These are phyloP conservation scores for Gymnopithys bicolor DNA, from an alignment of 2,797 vertebrate species.

Conservation along the genomic window DNA sequence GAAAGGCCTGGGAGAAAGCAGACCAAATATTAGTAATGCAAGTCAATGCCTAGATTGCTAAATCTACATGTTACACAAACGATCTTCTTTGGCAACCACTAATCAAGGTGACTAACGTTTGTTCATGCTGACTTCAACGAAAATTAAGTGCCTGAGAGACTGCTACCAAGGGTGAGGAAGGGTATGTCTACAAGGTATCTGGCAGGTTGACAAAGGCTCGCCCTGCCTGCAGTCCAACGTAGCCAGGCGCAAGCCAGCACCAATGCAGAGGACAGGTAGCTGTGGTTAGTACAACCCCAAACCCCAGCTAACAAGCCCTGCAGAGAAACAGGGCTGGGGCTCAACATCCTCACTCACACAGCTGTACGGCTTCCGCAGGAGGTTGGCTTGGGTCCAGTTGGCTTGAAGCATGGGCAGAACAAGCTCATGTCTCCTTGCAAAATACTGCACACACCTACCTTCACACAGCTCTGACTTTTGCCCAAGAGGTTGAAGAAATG, in stretches of 20 bases:
- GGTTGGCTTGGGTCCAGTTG: conserved; percentile 39
- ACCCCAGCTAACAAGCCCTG: neutral
- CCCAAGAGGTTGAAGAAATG: conserved; percentile 12
- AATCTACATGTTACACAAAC: conserved; percentile 37
- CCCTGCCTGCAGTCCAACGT: conserved; percentile 19
- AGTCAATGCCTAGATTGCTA: conserved; percentile 52
- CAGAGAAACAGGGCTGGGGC: neutral
- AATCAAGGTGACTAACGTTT: conserved; percentile 53
- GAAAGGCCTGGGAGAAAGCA: conserved; percentile 40
- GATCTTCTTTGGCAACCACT: conserved; percentile 46
- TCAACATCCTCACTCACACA: neutral
- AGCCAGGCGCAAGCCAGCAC: neutral
- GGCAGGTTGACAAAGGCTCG: conserved; percentile 31
- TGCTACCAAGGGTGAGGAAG: conserved; percentile 51
- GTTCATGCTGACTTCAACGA: conserved; percentile 55
- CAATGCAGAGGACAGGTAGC: neutral
- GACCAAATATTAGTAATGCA: conserved; percentile 36
- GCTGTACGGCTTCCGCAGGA: conserved; percentile 39
- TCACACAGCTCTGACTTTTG: neutral
- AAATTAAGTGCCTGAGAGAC: conserved; percentile 62
- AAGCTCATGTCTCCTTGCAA: conserved; percentile 57
- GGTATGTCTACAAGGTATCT: conserved; percentile 14
- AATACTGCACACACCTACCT: conserved; percentile 9
- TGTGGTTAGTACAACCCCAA: conserved; percentile 41
- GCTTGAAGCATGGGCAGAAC: conserved; percentile 45